Evolutionary conservation across 2,888 invertebrate species (phyloP), one percentile per base, ranked within the genome.

Genomic region (Caenorhabditis drosophilae): DNA sequence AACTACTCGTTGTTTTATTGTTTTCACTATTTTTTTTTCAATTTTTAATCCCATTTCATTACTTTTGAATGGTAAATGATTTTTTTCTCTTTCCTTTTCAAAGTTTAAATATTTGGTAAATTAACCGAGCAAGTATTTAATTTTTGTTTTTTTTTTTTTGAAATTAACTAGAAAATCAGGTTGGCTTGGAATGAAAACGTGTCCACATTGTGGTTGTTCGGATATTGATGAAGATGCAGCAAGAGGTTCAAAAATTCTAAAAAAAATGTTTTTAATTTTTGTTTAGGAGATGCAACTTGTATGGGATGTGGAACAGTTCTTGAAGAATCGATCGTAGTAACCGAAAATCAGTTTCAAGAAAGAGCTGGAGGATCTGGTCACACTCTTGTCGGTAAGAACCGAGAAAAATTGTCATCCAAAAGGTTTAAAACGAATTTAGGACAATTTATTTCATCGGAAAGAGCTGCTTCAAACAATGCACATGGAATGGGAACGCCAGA

Each of bases 341-440:
- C 93, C 2, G 96, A 97, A 85, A 90, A 96, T 23, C 92, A 94
- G 84, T 98, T 96, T 83, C 92, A 93, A 85, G 97, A 98, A 59
- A 54, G 75, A 46, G 76, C 78, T 38, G 79, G 81, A 4, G 81
- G 81, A 20, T 67, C 68, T 9, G 86, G 94, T 93, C 0, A 90
- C 92, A 3, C 90, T 90, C 2, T 80, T 35, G 74, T 81, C 49
- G 80, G 81, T 77, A 41, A 45, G 34, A 22, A 36, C 6, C 9
- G 36, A 49, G 7, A 12, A 9, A 47, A 15, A 34, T 34, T 20
- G 6, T 16, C 18, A 11, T 18, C 20, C 22, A 4, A 7, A 31
- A 31, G 11, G 34, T 34, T 6, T 16, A 26, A 23, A 12, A 6
- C 31, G 26, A 6, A 54, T 67, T 41, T 44, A 70, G 67, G 69